Evolutionary conservation across 2,113 vertebrate genomes (phyloP).

Genomic region (Thinocorus orbignyianus): DNA sequence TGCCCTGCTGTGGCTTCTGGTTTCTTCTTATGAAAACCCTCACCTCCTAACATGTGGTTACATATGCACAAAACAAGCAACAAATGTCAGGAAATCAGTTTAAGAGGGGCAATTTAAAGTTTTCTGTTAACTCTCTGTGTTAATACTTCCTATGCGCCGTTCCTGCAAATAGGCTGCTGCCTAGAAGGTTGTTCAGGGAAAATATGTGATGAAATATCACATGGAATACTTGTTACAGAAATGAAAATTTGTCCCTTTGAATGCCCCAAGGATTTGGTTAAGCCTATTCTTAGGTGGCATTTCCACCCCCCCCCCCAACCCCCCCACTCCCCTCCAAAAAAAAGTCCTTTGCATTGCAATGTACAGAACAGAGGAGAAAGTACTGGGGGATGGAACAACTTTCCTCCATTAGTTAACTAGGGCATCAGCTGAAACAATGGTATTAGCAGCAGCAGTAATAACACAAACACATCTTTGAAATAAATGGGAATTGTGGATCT

Average conservation of each 20-base stretch:
- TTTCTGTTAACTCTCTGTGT: not conserved
- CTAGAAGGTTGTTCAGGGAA: not conserved
- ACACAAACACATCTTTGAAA: not conserved
- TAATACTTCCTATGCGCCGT: not conserved
- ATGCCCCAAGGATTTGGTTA: not conserved
- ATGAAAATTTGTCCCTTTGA: not conserved
- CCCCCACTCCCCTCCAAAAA: accelerated
- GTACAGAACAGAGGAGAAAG: not conserved
- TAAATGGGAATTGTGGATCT: not conserved
- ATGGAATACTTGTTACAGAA: accelerated
- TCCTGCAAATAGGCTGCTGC: not conserved
- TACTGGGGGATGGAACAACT: not conserved
- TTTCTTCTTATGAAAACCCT: not conserved
- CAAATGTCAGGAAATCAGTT: not conserved
- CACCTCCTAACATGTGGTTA: not conserved
- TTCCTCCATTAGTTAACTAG: not conserved
- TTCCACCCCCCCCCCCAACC: too few relatives aligned
- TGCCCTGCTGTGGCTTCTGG: not conserved
- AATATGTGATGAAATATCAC: not conserved
- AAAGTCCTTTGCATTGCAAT: not conserved
- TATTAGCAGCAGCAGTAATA: not conserved
- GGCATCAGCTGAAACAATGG: not conserved
- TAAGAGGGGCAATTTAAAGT: not conserved
- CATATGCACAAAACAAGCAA: not conserved
- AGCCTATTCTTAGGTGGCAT: not conserved